Percentiles rank a stretch among this genome's conserved stretches.
phyloP scores from a whole-genome alignment of 2,888 invertebrate genomes.

The Synergus umbraculus region DNA sequence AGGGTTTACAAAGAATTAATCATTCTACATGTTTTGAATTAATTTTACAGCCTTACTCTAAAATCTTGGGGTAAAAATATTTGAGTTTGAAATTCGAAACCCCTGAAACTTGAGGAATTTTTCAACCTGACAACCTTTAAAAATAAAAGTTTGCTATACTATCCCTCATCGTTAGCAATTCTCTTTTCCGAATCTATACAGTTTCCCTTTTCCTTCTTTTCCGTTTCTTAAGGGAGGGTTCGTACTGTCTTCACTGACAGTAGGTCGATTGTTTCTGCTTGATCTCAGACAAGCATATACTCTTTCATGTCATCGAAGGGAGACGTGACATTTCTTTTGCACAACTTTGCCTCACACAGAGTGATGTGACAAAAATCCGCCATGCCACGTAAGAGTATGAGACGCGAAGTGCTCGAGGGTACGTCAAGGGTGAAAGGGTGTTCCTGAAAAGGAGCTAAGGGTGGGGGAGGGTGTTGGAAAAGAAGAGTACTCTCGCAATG shows the following conservation, averaged over 20 bases:
- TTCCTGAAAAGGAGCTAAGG: conserved; percentile 26
- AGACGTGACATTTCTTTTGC: conserved; percentile 37
- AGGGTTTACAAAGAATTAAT: neutral
- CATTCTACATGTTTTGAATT: too few relatives aligned
- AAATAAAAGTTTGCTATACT: neutral
- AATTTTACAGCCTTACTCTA: too few relatives aligned
- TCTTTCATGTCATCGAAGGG: conserved; percentile 19
- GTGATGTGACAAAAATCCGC: conserved; percentile 28
- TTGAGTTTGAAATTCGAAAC: neutral
- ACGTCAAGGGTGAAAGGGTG: conserved; percentile 9
- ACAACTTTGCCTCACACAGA: neutral
- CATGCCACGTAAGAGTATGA: neutral
- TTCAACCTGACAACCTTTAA: neutral
- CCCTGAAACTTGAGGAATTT: neutral
- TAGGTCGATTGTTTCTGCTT: conserved; percentile 40
- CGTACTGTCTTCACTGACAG: neutral
- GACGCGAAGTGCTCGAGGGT: conserved; percentile 26
- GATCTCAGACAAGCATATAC: conserved; percentile 34
- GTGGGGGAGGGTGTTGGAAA: conserved; percentile 43
- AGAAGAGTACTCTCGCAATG: conserved; percentile 51
- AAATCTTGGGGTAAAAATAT: too few relatives aligned
- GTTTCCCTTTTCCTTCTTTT: neutral
- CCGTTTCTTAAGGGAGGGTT: neutral
- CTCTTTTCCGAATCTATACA: neutral
- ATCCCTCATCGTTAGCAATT: neutral